A percentile compares a stretch with the other conserved stretches of the same genome.
phyloP scores from a whole-genome alignment of 2,888 invertebrate genomes.

The Quadriops clusia region DNA sequence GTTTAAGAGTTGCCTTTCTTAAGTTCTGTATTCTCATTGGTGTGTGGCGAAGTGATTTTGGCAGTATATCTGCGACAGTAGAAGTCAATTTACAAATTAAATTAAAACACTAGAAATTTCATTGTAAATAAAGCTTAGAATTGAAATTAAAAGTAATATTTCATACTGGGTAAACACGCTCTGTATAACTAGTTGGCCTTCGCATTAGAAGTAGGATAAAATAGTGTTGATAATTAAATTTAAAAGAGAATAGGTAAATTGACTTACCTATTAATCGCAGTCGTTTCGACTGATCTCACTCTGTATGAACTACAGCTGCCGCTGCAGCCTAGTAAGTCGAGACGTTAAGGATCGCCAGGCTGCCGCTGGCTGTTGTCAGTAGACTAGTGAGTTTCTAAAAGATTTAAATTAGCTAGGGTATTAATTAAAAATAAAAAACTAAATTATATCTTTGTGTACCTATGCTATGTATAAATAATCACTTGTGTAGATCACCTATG shows the following conservation, averaged over 20 bases:
- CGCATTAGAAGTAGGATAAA: conserved; percentile 17
- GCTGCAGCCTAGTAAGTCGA: conserved; percentile 27
- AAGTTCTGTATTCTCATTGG: too few relatives aligned
- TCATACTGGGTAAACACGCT: too few relatives aligned
- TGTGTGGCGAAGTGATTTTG: conserved; percentile 26
- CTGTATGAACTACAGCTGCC: conserved; percentile 19
- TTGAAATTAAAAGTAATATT: too few relatives aligned
- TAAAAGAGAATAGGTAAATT: conserved; percentile 23
- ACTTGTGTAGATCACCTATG: conserved; percentile 34
- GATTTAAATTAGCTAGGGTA: conserved; percentile 18
- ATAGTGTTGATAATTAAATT: conserved; percentile 9
- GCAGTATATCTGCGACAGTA: too few relatives aligned
- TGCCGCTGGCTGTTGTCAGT: conserved; percentile 10
- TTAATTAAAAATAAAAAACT: conserved; percentile 24
- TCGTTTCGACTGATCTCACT: conserved; percentile 28
- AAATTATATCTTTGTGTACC: conserved; percentile 39
- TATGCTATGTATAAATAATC: conserved; percentile 40
- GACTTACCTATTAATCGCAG: conserved; percentile 28
- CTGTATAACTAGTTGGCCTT: conserved; percentile 31
- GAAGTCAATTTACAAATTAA: too few relatives aligned
- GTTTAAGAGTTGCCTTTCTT: too few relatives aligned
- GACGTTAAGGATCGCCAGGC: conserved; percentile 33
- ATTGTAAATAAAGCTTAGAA: too few relatives aligned
- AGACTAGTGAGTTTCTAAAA: conserved; percentile 7
- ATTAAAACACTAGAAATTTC: too few relatives aligned